These are phyloP conservation scores for Rhogogaster chlorosoma DNA, from an alignment of 2,888 invertebrate genomes.

Conservation along the genomic window DNA sequence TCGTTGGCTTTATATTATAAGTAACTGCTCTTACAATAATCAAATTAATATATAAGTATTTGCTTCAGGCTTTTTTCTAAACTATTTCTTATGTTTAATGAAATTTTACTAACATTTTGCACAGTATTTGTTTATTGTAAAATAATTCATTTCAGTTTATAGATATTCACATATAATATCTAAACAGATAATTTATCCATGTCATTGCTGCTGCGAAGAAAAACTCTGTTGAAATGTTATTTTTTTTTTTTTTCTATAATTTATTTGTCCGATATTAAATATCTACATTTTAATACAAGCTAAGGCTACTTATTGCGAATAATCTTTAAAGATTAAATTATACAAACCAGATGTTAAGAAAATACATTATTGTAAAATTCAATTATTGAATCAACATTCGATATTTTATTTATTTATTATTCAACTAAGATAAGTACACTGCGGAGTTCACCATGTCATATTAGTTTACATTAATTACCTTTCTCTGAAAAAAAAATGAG, in stretches of 20 bases:
- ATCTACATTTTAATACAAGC: background rate
- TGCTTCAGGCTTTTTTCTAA: slow-evolving; percentile 15
- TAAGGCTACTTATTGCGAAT: background rate
- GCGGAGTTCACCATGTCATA: background rate
- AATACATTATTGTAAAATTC: background rate
- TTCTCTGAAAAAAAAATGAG: background rate
- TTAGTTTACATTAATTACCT: background rate
- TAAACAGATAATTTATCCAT: background rate
- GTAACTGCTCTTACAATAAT: slow-evolving; percentile 13
- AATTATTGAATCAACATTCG: background rate
- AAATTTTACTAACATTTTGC: background rate
- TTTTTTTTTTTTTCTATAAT: background rate
- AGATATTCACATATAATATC: slow-evolving; percentile 5
- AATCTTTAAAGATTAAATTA: background rate
- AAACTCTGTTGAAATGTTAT: background rate
- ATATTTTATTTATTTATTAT: background rate
- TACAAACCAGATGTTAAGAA: background rate
- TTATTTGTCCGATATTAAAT: background rate
- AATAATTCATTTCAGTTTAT: background rate
- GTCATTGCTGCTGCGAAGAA: background rate
- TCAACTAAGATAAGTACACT: background rate
- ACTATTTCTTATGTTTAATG: background rate
- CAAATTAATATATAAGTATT: slow-evolving; percentile 15
- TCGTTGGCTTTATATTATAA: slow-evolving; percentile 7
- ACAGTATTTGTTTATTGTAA: background rate